phyloP scores from a whole-genome alignment of 2,888 invertebrate species.

The Suillia variegata region DNA sequence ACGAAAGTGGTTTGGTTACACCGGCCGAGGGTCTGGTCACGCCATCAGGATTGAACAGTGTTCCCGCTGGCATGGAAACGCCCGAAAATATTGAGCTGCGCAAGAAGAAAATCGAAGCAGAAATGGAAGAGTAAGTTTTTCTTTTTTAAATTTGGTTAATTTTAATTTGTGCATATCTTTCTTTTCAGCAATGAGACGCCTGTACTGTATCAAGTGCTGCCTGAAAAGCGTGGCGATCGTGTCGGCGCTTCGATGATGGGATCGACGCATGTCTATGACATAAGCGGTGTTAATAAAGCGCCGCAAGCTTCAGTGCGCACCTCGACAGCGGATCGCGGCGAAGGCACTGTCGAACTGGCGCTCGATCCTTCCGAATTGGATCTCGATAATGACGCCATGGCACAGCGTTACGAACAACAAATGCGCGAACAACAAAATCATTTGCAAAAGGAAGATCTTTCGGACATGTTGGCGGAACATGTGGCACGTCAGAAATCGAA shows the following conservation, averaged over 20 bases:
- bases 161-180: neutral
- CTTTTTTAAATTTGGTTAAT: neutral
- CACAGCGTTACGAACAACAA: constrained; percentile 93
- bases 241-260: constrained; percentile 96
- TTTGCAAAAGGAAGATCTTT: constrained; percentile 90
- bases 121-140: constrained; percentile 83
- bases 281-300: constrained; percentile 71
- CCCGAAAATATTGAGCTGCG: constrained; percentile 98
- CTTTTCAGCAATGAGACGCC: constrained; percentile 83
- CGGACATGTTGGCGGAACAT: constrained; percentile 98
- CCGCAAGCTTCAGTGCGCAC: constrained; percentile 53
- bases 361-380: constrained; percentile 97
- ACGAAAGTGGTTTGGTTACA: constrained; percentile 86
- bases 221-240: constrained; percentile 90
- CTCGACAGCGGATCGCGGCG: constrained; percentile 62
- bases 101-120: constrained; percentile 94
- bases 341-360: constrained; percentile 88
- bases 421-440: constrained; percentile 90
- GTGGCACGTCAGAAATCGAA: constrained; percentile 96
- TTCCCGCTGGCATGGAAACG: constrained; percentile 96
- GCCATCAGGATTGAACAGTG: constrained; percentile 89
- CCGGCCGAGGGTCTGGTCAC: constrained; percentile 93
- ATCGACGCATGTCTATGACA: constrained; percentile 97
- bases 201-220: constrained; percentile 91
- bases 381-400: constrained; percentile 94